Evolutionary conservation across 2,113 vertebrate genomes (phyloP), one percentile per base, ranked within the genome.

Genomic region (Oxygymnocypris stewartii): DNA sequence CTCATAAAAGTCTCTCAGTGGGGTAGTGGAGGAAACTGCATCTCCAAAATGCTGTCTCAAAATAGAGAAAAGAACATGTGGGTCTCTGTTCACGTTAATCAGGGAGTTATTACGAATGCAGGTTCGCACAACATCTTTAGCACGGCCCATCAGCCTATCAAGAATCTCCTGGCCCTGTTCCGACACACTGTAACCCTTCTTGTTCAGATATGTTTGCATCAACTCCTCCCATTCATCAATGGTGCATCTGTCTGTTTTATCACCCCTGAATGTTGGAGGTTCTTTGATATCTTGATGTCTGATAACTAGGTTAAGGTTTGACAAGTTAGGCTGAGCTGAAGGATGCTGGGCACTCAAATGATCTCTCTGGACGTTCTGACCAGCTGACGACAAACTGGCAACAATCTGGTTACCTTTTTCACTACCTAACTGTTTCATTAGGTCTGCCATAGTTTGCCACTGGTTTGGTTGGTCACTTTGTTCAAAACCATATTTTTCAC

Each of bases 261-360:
- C n/a, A n/a, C n/a, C n/a, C n/a, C n/a, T n/a, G n/a, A n/a, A n/a
- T n/a, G 42, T 12, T 0, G 23, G 74, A 44, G 74, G 74, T 49
- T 76, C 74, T 76, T 49, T 76, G 23, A 76, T 20, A 16, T 76
- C 42, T 6, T 76, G 42, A 49, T 76, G 74, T 49, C 10, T 76
- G 74, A 76, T 25, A 25, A 47, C 42, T 25, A 76, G 12, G 42
- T 76, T 11, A 2, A 76, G 42, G 6, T 76, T 76, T n/a, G n/a
- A 76, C 74, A 1, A 16, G n/a, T 76, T 42, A n/a, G n/a, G 42
- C 10, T 49, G 42, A 11, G 18, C 40, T 44, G 74, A 76, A 3
- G 42, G 6, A 5, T 76, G 42, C 10, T 76, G 74, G n/a, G n/a
- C 74, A 49, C 6, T 42, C 6, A 35, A 35, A 35, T 47, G 44